A percentile compares a stretch with the other conserved stretches of the same genome.
Evolutionary conservation across 2,888 invertebrate species (phyloP).

Genomic region (Tiliacea aurago): DNA sequence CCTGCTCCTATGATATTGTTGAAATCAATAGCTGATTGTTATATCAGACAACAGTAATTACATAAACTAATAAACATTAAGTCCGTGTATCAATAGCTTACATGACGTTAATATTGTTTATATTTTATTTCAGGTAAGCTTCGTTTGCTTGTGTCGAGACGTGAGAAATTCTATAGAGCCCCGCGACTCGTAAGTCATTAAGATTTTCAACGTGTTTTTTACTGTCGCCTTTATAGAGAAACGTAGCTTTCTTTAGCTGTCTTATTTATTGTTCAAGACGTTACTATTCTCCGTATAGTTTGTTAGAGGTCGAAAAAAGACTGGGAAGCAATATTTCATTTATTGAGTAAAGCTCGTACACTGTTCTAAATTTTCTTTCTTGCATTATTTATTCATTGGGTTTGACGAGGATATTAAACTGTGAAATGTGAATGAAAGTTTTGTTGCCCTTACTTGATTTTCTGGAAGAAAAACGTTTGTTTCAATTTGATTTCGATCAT

Average conservation of each 20-base stretch:
- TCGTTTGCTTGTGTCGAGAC: conserved; percentile 52
- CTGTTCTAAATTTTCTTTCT: conserved; percentile 14
- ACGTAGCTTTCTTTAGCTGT: conserved; percentile 54
- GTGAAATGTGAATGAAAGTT: neutral
- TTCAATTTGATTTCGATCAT: conserved; percentile 1
- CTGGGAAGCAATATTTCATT: conserved; percentile 23
- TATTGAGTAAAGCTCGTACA: conserved; percentile 20
- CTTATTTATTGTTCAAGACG: conserved; percentile 53
- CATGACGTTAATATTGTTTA: conserved; percentile 45
- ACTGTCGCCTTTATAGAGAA: conserved; percentile 56
- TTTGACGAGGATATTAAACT: conserved; percentile 38
- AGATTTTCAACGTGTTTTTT: conserved; percentile 69
- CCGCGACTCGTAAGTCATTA: conserved; percentile 68
- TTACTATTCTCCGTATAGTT: conserved; percentile 36
- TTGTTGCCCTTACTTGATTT: conserved; percentile 2
- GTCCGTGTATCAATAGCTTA: conserved; percentile 27
- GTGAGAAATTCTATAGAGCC: conserved; percentile 73
- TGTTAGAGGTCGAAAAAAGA: conserved; percentile 26
- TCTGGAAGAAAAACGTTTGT: neutral
- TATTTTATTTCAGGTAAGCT: conserved; percentile 72
- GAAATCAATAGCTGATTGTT: conserved; percentile 46
- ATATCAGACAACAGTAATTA: conserved; percentile 30
- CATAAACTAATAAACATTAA: conserved; percentile 18
- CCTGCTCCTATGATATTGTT: conserved; percentile 22
- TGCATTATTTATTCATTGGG: conserved; percentile 2